A percentile compares a stretch with the other conserved stretches of the same genome.
phyloP scores from a whole-genome alignment of 2,113 vertebrate genomes.

The Pterocles gutturalis region DNA sequence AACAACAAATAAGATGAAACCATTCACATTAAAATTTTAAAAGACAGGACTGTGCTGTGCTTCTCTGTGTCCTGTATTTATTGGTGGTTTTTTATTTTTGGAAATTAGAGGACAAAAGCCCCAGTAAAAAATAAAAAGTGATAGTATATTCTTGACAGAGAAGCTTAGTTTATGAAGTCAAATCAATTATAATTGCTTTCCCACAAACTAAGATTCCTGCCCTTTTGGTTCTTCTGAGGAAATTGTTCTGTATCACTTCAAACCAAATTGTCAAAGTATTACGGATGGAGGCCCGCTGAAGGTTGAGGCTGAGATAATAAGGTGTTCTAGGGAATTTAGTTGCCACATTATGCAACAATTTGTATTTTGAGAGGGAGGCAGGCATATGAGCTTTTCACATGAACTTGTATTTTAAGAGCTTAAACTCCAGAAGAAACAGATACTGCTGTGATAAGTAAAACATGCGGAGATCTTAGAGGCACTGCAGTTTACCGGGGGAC shows the following conservation, averaged over 20 bases:
- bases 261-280: not conserved
- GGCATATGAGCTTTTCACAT: not conserved
- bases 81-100: too few relatives aligned
- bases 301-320: not conserved
- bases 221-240: not conserved
- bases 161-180: not conserved
- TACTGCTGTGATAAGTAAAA: not conserved
- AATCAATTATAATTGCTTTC: not conserved
- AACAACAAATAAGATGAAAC: not conserved
- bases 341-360: not conserved
- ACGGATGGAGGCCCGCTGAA: not conserved
- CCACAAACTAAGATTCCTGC: not conserved
- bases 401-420: not conserved
- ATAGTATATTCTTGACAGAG: not conserved
- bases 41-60: not conserved
- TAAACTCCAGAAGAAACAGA: not conserved
- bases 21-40: not conserved
- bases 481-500: not conserved
- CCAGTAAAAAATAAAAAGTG: not conserved
- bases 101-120: not conserved
- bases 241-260: not conserved
- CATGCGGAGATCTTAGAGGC: not conserved
- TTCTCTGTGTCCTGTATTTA: not conserved
- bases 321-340: not conserved
- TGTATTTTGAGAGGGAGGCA: not conserved